Evolutionary conservation across 1,140 invertebrate species (phyloP), one percentile per base, ranked within the genome.

Genomic region (Drosophila equinoxialis): DNA sequence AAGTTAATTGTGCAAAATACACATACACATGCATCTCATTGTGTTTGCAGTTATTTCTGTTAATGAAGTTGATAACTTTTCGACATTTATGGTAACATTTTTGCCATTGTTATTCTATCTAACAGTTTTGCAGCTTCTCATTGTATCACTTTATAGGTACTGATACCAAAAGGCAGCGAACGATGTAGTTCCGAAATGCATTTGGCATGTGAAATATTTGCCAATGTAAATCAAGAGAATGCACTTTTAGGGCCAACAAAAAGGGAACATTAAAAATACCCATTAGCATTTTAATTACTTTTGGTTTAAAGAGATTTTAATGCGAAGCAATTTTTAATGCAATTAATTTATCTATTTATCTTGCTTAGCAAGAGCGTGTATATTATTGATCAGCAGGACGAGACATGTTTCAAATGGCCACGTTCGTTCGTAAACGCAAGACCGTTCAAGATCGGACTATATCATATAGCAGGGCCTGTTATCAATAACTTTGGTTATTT

Each of bases 1-100:
- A 42, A 63, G 51, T 65, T 39, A 60, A 76, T 77, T 76, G 59
- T 60, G 57, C 8, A 45, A 62, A 23, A 48, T 54, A 55, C 26
- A 41, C 30, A 57, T n/a, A 20, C 6, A 48, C 14, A 48, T 48
- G 14, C 14, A 20, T 20, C 14, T 8, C 14, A 17, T 17, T 48
- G 2, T 48, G 14, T 48, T 23, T 51, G 17, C 45, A 51, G 3
- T 23, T 23, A 6, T 51, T 51, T 23, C 45, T 51, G 45, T 23
- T 51, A 51, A 51, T 51, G 17, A 51, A 51, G 45, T 23, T 51
- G 45, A 51, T 51, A 51, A 51, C 45, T 51, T 51, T 51, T 51
- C 17, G 45, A 51, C 45, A 51, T 51, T 51, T 23, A 51, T 23
- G 17, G 45, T 20, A 51, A 51, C 45, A 23, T 51, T 51, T 23